Evolutionary conservation across 2,888 invertebrate genomes (phyloP), one percentile per base, ranked within the genome.

Genomic region (Machimus rusticus): DNA sequence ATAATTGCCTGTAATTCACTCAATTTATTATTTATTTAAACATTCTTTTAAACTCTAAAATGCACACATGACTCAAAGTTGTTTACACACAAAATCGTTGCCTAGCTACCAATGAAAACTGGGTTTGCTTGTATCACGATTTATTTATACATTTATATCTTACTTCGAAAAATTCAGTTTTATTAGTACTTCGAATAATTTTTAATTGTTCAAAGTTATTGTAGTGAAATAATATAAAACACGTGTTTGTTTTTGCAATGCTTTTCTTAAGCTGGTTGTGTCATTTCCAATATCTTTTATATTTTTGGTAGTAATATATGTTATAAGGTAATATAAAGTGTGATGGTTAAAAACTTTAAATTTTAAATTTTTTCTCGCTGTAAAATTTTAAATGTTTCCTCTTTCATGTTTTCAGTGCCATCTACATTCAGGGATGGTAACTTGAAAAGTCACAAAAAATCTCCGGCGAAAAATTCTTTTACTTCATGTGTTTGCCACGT

Each of bases 391-490:
- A 51, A n/a, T 51, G 16, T 46, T 46, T 16, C 16, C 46, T 3
- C 14, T 46, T 46, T 16, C 14, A 74, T 23, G 31, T 74, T 74
- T 6, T 34, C 19, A 37, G 12, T n/a, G 77, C 16, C 78, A 78
- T 78, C 78, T 78, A 43, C 23, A 19, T 19, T 37, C 19, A 19
- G 23, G 46, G 43, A 78, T 43, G 8, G 43, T 23, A 14, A 1
- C 1, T 51, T 51, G 19, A 19, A 46, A 6, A 78, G 78, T 78
- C 78, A 78, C 46, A 43, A 43, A 43, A 78, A 78, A 78, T 43
- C 14, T 43, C 43, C n/a, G 78, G 78, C 78, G 78, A 78, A 78
- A 78, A 78, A 78, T 78, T 43, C 78, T 78, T 78, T 78, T 78
- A 78, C 19, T 78, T 78, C 28, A 78, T 19, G 43, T 43, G n/a